Percentiles rank a stretch among this genome's conserved stretches.
Conservation (phyloP, 2,888 invertebrate species). For the Nowickia ferox region DNA sequence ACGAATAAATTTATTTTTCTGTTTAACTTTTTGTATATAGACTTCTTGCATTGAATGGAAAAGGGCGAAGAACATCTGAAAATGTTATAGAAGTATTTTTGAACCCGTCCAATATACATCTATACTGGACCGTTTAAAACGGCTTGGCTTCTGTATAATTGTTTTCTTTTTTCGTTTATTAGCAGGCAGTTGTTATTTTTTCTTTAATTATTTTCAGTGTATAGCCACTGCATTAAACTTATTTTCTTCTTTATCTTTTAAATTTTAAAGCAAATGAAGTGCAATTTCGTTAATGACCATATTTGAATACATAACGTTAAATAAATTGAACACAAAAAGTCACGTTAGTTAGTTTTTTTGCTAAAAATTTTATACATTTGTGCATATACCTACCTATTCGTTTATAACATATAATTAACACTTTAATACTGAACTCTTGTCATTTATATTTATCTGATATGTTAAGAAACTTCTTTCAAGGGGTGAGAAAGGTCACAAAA, state of each 20-base stretch:
- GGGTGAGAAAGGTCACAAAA: conserved; percentile 24
- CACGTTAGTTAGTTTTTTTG: not conserved
- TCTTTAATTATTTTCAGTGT: not conserved
- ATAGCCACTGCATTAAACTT: conserved; percentile 12
- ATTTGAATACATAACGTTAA: conserved; percentile 29
- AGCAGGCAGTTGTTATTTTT: not conserved
- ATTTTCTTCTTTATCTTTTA: conserved; percentile 25
- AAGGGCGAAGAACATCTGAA: no score
- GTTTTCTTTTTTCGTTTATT: not conserved
- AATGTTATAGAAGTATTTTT: no score
- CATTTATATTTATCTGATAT: conserved; percentile 3
- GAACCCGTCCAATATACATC: no score
- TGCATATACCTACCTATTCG: no score
- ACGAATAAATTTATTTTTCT: no score
- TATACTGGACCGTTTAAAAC: no score
- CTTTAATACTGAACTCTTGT: conserved; percentile 38
- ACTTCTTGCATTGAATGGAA: no score
- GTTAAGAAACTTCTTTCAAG: not conserved
- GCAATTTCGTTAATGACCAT: conserved; percentile 57
- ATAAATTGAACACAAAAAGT: conserved; percentile 11
- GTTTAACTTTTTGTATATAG: no score
- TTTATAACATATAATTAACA: conserved; percentile 54
- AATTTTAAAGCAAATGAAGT: conserved; percentile 36
- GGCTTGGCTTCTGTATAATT: no score
- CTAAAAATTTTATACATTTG: conserved; percentile 21